phyloP scores from a whole-genome alignment of 2,797 vertebrate species.

The Sebastes diploproa region DNA sequence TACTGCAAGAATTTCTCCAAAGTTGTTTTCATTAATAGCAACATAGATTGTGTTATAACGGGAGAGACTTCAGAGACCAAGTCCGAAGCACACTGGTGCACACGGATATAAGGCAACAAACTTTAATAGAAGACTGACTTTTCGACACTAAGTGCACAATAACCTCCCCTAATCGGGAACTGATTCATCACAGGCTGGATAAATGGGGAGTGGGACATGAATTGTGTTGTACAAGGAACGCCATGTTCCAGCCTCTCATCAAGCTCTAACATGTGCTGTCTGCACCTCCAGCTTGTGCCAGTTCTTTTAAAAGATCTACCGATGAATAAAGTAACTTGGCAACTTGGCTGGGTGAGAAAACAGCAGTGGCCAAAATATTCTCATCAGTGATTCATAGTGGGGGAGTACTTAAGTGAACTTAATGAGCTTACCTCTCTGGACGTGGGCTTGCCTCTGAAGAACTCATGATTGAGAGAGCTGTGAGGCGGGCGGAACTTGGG shows the following conservation, averaged over 20 bases:
- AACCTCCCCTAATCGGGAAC: too few species aligned
- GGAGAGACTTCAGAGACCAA: too few species aligned
- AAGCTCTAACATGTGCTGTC: background rate
- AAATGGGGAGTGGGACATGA: background rate
- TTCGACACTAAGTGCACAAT: too few species aligned
- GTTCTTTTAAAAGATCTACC: background rate
- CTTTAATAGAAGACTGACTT: too few species aligned
- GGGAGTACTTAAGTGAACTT: background rate
- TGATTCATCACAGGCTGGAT: too few species aligned
- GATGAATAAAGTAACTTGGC: background rate
- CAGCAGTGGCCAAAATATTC: background rate
- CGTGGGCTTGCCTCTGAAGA: slow-evolving; percentile 96
- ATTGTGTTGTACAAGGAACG: background rate
- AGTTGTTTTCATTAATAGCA: background rate
- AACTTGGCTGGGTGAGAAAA: background rate
- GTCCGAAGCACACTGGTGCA: too few species aligned
- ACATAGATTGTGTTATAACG: background rate
- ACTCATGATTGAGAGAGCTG: slow-evolving; percentile 97
- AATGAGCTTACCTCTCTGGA: slow-evolving; percentile 88
- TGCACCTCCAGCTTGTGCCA: background rate
- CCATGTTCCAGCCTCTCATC: background rate
- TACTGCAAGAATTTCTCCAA: background rate
- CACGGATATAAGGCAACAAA: too few species aligned
- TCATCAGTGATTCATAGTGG: background rate
- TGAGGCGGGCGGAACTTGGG: slow-evolving; percentile 91